Base-by-base conservation (phyloP, 2,113 vertebrate genomes). In the Cranoglanis bouderius region DNA sequence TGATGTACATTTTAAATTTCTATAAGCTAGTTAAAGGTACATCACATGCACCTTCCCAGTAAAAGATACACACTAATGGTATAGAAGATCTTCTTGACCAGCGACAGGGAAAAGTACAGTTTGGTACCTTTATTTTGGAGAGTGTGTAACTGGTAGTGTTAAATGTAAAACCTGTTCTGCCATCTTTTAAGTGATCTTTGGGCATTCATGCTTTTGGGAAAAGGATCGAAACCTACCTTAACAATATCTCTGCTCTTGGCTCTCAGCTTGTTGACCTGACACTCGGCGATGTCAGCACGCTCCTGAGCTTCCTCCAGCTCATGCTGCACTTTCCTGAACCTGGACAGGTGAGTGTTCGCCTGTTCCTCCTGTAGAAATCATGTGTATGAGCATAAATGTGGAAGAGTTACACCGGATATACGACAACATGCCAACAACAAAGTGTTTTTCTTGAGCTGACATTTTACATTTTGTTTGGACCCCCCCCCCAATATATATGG, bases 231-330 rank as follows among this genome's bases (percentile, higher is more conserved):
- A 83, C 92, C 89, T 78, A 95, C 94, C 91, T 94, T 95, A 87
- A 91, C 94, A 74, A 92, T 85, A 16, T 95, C 95, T 1, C 94
- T 92, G 84, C 94, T 95, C 91, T 94, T 95, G 49, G 92, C 91
- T 70, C 94, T 94, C 88, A 95, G 80, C 86, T 96, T 97, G 94
- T 96, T 97, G 92, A 96, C 95, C 90, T 96, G 95, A 32, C 96
- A 95, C 90, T 97, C 96, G 0, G 96, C 95, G 0, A 96, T 96
- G 63, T 97, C 96, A 0, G 95, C 96, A 40, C 96, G 93, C 89
- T 97, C 96, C 90, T 96, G 95, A 3, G 96, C 95, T 91, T 97
- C 96, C 88, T 97, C 95, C 87, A 97, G 92, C 88, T 96, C 95
- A 29, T 97, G 95, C 91, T 97, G 96, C 80, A 95, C 83, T 84